These are phyloP conservation scores for Epinotia demarniana DNA, from an alignment of 2,888 invertebrate genomes.

Conservation along the genomic window DNA sequence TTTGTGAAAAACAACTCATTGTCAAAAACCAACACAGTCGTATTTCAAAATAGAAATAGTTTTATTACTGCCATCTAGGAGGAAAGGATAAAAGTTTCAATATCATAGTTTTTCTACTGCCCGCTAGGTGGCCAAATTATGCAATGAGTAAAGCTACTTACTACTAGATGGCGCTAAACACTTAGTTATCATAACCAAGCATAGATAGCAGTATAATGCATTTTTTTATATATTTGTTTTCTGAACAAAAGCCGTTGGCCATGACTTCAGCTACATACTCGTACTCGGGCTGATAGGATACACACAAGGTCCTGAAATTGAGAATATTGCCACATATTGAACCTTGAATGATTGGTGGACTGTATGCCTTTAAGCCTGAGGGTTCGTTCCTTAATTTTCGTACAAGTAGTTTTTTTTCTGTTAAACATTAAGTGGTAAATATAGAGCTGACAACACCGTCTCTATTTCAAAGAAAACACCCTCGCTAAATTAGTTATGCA, in stretches of 20 bases:
- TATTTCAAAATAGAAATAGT: neutral
- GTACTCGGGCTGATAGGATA: constrained; percentile 7
- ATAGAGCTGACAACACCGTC: no score
- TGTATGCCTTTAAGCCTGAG: neutral
- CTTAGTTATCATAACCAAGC: neutral
- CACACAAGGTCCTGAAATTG: constrained; percentile 25
- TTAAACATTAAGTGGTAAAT: neutral
- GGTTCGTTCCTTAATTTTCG: neutral
- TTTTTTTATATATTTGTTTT: neutral
- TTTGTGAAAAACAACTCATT: neutral
- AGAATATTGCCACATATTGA: constrained; percentile 31
- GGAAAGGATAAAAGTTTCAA: neutral
- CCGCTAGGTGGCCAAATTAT: constrained; percentile 1
- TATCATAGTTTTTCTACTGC: constrained; percentile 13
- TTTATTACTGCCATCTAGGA: constrained; percentile 12
- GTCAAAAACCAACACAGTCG: neutral
- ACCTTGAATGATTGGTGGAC: constrained; percentile 12
- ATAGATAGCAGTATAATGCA: constrained; percentile 28
- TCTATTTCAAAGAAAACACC: no score
- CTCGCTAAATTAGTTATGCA: no score
- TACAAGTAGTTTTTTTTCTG: neutral
- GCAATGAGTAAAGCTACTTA: neutral
- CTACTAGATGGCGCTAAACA: constrained; percentile 25
- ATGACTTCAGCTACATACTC: constrained; percentile 28
- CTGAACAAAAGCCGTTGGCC: constrained; percentile 36